Percentiles rank a stretch among this genome's conserved stretches.
phyloP scores from a whole-genome alignment of 2,888 invertebrate genomes.

The Ypsolopha sequella region DNA sequence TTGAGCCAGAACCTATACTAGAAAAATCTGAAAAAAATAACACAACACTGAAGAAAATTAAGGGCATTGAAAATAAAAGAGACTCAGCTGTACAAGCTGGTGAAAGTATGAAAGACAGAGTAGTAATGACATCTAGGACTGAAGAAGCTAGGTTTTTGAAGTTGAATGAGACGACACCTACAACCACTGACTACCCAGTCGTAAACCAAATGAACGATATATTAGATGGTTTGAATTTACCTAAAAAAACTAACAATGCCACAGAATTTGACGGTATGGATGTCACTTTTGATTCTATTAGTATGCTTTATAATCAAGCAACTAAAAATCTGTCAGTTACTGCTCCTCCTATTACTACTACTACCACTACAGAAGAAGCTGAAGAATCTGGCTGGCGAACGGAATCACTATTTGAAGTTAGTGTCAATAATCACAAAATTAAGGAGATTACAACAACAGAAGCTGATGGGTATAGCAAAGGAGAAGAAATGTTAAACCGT shows the following conservation, averaged over 20 bases:
- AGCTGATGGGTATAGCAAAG: slow-evolving; percentile 18
- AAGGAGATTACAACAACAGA: slow-evolving; percentile 31
- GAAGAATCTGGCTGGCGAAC: slow-evolving; percentile 47
- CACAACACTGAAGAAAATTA: too few relatives aligned
- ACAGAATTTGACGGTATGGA: slow-evolving; percentile 28
- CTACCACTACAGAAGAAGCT: slow-evolving; percentile 26
- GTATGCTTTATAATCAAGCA: slow-evolving; percentile 42
- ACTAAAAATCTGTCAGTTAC: slow-evolving; percentile 22
- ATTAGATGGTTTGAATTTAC: neutral
- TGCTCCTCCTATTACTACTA: neutral
- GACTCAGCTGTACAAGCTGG: slow-evolving; percentile 14
- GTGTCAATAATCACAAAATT: slow-evolving; percentile 29
- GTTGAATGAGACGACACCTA: neutral
- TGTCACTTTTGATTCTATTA: slow-evolving; percentile 47
- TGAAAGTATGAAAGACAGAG: neutral
- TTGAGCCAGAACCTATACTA: too few relatives aligned
- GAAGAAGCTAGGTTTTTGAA: neutral
- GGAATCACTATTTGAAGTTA: slow-evolving; percentile 43
- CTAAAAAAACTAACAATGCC: neutral
- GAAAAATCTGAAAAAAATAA: too few relatives aligned
- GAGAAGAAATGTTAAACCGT: slow-evolving; percentile 17
- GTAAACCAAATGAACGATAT: neutral
- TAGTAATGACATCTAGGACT: slow-evolving; percentile 6
- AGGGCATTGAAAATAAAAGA: too few relatives aligned
- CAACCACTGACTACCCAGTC: neutral